These are phyloP conservation scores for Picus viridis DNA, from an alignment of 2,797 vertebrate genomes.

Conservation along the genomic window DNA sequence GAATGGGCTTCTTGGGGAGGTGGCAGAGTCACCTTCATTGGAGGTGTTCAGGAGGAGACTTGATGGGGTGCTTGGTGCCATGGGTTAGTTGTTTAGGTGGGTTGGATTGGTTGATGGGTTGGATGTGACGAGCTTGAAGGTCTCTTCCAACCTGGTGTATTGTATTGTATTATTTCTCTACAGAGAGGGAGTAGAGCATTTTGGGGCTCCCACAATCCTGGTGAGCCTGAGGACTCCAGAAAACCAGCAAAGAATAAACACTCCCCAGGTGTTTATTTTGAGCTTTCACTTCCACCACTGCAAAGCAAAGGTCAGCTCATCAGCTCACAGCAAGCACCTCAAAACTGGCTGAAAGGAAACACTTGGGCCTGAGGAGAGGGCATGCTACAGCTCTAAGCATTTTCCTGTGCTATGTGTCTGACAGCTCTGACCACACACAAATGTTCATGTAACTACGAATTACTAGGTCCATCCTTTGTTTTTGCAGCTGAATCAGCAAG, in stretches of 20 bases:
- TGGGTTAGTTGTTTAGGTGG: too few relatives aligned
- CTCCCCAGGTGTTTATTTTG: neutral
- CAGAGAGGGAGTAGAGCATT: neutral
- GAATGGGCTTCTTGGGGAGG: too few relatives aligned
- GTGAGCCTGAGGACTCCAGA: neutral
- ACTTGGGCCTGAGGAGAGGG: neutral
- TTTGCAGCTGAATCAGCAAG: neutral
- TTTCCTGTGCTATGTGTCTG: fast-evolving
- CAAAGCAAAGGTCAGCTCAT: neutral
- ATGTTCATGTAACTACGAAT: neutral
- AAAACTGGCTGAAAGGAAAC: neutral
- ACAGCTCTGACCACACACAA: neutral
- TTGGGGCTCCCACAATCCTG: neutral
- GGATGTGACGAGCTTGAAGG: too few relatives aligned
- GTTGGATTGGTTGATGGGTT: too few relatives aligned
- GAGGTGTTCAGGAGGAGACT: too few relatives aligned
- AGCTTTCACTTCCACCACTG: neutral
- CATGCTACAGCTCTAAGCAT: neutral
- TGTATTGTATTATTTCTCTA: neutral
- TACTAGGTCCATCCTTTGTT: neutral
- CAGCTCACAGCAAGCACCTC: neutral
- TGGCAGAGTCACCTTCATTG: too few relatives aligned
- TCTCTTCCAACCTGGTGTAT: too few relatives aligned
- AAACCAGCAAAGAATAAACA: fast-evolving
- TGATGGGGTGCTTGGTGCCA: too few relatives aligned